A percentile compares a stretch with the other conserved stretches of the same genome.
phyloP scores from a whole-genome alignment of 2,888 invertebrate genomes.

The Gymnocheta viridis region DNA sequence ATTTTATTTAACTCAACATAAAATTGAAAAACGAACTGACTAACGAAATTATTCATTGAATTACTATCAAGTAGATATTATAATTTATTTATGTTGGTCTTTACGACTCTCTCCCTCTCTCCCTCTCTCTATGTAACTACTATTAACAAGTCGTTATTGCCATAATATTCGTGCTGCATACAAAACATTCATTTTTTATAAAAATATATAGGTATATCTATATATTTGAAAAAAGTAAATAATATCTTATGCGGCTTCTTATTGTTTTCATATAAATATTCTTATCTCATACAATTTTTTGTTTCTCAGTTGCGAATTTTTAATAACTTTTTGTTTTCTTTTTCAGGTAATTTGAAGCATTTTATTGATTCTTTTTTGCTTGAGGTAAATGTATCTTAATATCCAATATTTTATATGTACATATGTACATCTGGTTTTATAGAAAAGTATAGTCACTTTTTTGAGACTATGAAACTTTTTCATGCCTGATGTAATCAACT shows the following conservation, averaged over 20 bases:
- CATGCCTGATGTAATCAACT: too few species aligned
- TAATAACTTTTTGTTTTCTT: not conserved
- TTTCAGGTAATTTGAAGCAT: slow-evolving; percentile 1
- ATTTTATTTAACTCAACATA: too few species aligned
- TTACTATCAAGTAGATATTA: not conserved
- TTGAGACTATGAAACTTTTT: too few species aligned
- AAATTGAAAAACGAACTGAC: not conserved
- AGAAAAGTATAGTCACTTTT: too few species aligned
- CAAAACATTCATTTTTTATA: not conserved
- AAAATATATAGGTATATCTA: too few species aligned
- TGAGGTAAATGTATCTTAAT: not conserved
- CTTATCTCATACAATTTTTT: not conserved
- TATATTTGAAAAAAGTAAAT: too few species aligned
- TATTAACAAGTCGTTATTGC: not conserved
- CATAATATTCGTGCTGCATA: not conserved
- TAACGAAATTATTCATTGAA: not conserved
- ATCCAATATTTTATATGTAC: not conserved
- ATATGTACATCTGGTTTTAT: too few species aligned
- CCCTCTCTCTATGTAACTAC: not conserved
- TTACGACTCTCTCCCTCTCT: not conserved
- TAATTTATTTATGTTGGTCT: not conserved
- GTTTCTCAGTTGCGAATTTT: not conserved
- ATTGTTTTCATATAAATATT: not conserved
- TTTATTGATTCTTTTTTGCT: not conserved
- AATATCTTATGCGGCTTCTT: too few species aligned